Conservation (phyloP, 2,113 vertebrate genomes). For the Saccopteryx leptura region DNA sequence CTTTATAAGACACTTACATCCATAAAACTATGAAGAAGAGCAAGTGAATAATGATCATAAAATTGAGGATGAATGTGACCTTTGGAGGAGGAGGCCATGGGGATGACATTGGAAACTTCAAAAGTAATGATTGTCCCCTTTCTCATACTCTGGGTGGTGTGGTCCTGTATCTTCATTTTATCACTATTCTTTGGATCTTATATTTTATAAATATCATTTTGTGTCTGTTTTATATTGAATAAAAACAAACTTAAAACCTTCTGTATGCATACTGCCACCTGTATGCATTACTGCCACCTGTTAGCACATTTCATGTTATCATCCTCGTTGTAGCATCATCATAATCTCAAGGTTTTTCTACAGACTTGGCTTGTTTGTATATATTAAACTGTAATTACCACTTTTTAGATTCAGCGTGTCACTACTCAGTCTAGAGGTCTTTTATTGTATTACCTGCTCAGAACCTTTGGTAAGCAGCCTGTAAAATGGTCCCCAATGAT, state of each 20-base stretch:
- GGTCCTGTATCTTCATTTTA: not conserved
- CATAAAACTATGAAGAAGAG: not conserved
- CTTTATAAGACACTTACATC: not conserved
- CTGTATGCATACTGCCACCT: not conserved
- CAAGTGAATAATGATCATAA: not conserved
- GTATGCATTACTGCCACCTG: not conserved
- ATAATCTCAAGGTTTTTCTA: slow-evolving; percentile 5
- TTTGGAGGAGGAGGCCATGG: not conserved
- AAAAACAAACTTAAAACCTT: slow-evolving; percentile 31
- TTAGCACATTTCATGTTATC: slow-evolving; percentile 45
- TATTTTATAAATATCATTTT: slow-evolving; percentile 48
- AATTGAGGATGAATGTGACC: not conserved
- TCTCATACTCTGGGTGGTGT: not conserved
- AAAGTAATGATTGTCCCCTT: not conserved
- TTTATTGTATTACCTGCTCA: not conserved
- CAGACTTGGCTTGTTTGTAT: slow-evolving; percentile 1
- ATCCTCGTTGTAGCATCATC: not conserved
- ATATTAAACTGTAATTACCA: not conserved
- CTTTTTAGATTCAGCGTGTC: not conserved
- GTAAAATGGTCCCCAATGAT: not conserved
- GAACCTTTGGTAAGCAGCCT: not conserved
- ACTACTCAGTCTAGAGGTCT: not conserved
- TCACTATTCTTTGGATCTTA: not conserved
- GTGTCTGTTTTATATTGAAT: slow-evolving; percentile 46
- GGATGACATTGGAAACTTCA: not conserved